phyloP scores from a whole-genome alignment of 2,888 invertebrate genomes.

The Baronia brevicornis region DNA sequence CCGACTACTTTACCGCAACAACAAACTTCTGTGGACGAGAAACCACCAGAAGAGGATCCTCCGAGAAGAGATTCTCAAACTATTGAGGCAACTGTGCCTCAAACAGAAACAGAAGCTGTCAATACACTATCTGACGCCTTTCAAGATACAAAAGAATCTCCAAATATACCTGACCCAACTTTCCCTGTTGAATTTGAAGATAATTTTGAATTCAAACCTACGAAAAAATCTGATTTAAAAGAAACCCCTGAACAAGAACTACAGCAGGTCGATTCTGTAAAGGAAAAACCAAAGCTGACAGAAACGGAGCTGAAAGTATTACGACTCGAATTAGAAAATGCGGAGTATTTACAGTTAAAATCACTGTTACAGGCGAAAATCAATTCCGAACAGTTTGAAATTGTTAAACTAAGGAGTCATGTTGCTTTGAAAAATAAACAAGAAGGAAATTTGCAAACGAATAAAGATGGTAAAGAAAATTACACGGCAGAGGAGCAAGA shows the following conservation, averaged over 20 bases:
- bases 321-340: constrained; percentile 79
- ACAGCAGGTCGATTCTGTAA: constrained; percentile 28
- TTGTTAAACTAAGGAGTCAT: constrained; percentile 77
- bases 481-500: constrained; percentile 56
- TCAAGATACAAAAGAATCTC: constrained; percentile 26
- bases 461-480: constrained; percentile 53
- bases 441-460: constrained; percentile 37
- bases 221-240: constrained; percentile 34
- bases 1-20: constrained; percentile 50
- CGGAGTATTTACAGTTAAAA: constrained; percentile 80
- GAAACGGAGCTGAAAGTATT: constrained; percentile 75
- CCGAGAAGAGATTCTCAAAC: constrained; percentile 13
- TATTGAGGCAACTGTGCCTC: too few relatives aligned
- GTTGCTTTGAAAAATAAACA: constrained; percentile 68
- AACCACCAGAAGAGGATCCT: constrained; percentile 40
- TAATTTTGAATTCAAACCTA: constrained; percentile 38
- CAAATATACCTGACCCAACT: constrained; percentile 33
- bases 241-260: constrained; percentile 33
- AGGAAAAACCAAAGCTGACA: constrained; percentile 70
- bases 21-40: constrained; percentile 51
- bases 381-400: constrained; percentile 83
- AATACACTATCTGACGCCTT: constrained; percentile 21
- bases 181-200: constrained; percentile 56
- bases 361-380: constrained; percentile 81
- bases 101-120: constrained; percentile 14